A percentile compares a stretch with the other conserved stretches of the same genome.
phyloP scores from a whole-genome alignment of 2,797 vertebrate species.

The Pelochelys cantorii region DNA sequence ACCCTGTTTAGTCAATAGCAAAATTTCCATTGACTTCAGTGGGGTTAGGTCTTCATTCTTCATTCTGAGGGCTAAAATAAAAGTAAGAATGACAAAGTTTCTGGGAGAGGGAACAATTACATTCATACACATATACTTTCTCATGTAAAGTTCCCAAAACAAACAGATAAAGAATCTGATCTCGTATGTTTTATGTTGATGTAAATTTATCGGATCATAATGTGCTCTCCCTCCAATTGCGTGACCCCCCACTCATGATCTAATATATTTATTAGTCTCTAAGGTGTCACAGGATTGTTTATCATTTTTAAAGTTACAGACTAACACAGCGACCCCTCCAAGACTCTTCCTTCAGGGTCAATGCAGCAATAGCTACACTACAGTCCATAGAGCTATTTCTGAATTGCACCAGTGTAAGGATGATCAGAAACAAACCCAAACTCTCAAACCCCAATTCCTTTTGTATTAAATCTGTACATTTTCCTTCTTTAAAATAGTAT shows the following conservation, averaged over 20 bases:
- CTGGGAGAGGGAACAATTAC: not conserved
- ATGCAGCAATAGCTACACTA: fast-evolving
- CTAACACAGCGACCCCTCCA: too few species aligned
- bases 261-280: too few species aligned
- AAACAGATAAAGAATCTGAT: not conserved
- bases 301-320: too few species aligned
- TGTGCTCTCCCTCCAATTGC: not conserved
- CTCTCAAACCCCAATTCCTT: not conserved
- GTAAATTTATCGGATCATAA: not conserved
- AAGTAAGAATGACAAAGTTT: not conserved
- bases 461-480: constrained; percentile 1
- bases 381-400: not conserved
- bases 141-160: not conserved
- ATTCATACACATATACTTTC: not conserved
- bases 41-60: not conserved
- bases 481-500: constrained; percentile 14
- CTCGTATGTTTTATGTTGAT: not conserved
- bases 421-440: not conserved
- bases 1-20: not conserved
- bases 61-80: not conserved
- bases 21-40: not conserved
- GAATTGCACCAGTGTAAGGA: not conserved
- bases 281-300: too few species aligned
- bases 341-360: not conserved
- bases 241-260: too few species aligned